Percentiles rank a stretch among this genome's conserved stretches.
Conservation (phyloP, 2,113 vertebrate species). For the Odocoileus hemionus region DNA sequence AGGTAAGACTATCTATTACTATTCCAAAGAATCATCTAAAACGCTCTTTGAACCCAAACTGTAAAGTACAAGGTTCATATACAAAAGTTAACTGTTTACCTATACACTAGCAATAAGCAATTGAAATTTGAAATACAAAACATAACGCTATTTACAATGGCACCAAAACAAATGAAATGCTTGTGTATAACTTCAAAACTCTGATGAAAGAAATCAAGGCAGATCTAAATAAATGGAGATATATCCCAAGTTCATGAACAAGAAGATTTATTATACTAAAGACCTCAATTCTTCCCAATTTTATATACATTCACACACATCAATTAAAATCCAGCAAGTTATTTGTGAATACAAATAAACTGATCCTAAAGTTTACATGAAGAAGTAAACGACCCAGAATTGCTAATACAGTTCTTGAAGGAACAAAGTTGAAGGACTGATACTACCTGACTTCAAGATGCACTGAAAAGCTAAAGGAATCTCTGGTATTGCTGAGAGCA, state of each 20-base stretch:
- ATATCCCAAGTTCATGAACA: not conserved
- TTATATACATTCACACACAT: not conserved
- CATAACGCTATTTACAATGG: not conserved
- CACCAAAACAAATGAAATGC: not conserved
- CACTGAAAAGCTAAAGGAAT: not conserved
- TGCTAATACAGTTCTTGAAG: not conserved
- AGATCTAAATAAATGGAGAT: not conserved
- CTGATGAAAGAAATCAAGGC: not conserved
- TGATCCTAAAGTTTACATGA: not conserved
- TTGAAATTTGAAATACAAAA: not conserved
- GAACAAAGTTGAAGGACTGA: not conserved
- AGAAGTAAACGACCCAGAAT: not conserved
- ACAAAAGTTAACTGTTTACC: not conserved
- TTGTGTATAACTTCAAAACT: not conserved
- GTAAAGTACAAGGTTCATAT: not conserved
- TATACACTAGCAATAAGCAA: not conserved
- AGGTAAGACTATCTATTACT: not conserved
- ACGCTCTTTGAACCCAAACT: not conserved
- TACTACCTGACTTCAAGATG: not conserved
- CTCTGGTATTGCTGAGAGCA: not conserved
- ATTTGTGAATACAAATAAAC: not conserved
- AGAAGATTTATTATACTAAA: not conserved
- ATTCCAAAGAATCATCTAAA: not conserved
- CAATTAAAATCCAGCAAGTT: not conserved
- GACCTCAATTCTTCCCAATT: too few relatives aligned